phyloP scores from a whole-genome alignment of 2,113 vertebrate genomes.

The Labeo catla region DNA sequence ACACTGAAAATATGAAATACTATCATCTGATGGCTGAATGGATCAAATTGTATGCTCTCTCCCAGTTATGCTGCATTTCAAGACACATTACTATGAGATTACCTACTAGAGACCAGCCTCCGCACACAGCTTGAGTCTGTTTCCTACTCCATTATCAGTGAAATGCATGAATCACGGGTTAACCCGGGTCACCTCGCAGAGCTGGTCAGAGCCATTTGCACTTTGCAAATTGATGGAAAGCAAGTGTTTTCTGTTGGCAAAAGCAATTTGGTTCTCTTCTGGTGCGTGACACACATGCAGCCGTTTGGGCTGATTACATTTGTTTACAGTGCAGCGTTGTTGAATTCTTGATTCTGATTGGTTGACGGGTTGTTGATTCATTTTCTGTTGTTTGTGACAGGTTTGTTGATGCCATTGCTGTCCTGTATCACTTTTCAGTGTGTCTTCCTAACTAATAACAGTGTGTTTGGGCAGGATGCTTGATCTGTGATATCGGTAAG shows the following conservation, averaged over 20 bases:
- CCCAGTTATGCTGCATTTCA: not conserved
- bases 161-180: not conserved
- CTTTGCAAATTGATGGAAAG: slow-evolving; percentile 18
- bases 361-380: not conserved
- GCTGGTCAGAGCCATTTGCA: slow-evolving; percentile 13
- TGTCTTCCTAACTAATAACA: not conserved
- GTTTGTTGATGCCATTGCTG: not conserved
- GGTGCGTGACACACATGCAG: not conserved
- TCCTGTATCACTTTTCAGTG: not conserved
- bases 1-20: not conserved
- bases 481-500: not conserved
- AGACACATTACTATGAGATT: not conserved
- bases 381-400: not conserved
- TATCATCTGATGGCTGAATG: not conserved
- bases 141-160: slow-evolving; percentile 3
- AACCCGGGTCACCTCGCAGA: not conserved
- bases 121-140: slow-evolving; percentile 17
- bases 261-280: not conserved
- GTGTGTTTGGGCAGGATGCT: not conserved
- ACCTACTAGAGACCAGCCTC: not conserved
- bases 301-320: not conserved
- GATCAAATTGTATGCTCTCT: not conserved
- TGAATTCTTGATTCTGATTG: slow-evolving; percentile 17
- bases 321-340: not conserved
- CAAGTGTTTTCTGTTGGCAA: slow-evolving; percentile 4